These are phyloP conservation scores for Drosophila crucigera DNA, from an alignment of 2,888 invertebrate species.

Conservation along the genomic window DNA sequence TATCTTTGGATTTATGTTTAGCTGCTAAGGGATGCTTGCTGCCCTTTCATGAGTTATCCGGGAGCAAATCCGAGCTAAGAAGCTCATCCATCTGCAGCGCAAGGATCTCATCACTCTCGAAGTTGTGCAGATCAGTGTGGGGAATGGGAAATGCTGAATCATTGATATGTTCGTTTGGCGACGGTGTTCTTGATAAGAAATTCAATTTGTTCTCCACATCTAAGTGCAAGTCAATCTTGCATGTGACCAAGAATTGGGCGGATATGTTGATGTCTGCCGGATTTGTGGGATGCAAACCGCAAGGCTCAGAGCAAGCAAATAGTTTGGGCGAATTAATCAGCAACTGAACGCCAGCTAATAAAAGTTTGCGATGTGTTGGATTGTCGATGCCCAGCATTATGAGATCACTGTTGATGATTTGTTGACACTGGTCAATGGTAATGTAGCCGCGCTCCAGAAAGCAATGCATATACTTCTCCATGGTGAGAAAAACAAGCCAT, in stretches of 20 bases:
- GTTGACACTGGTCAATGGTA: conserved; percentile 38
- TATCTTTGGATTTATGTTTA: not conserved
- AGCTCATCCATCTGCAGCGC: not conserved
- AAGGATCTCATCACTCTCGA: not conserved
- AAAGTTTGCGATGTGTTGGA: conserved; percentile 36
- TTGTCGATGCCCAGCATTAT: conserved; percentile 48
- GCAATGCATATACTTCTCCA: conserved; percentile 49
- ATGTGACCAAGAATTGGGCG: not conserved
- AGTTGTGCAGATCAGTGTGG: not conserved
- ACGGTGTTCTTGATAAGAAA: not conserved
- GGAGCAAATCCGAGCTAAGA: not conserved
- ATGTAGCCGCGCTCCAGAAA: conserved; percentile 46
- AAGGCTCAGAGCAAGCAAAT: conserved; percentile 32
- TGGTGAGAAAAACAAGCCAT: conserved; percentile 59
- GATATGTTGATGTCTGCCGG: not conserved
- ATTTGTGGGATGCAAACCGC: conserved; percentile 17
- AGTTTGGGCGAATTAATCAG: conserved; percentile 32
- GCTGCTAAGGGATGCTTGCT: not conserved
- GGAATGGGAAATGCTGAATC: no score
- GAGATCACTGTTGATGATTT: conserved; percentile 45
- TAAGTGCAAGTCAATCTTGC: not conserved
- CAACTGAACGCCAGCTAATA: conserved; percentile 51
- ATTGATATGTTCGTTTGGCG: not conserved
- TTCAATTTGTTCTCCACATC: not conserved
- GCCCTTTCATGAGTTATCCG: not conserved